Evolutionary conservation across 2,888 invertebrate genomes (phyloP).

Genomic region (Sesamia inferens): DNA sequence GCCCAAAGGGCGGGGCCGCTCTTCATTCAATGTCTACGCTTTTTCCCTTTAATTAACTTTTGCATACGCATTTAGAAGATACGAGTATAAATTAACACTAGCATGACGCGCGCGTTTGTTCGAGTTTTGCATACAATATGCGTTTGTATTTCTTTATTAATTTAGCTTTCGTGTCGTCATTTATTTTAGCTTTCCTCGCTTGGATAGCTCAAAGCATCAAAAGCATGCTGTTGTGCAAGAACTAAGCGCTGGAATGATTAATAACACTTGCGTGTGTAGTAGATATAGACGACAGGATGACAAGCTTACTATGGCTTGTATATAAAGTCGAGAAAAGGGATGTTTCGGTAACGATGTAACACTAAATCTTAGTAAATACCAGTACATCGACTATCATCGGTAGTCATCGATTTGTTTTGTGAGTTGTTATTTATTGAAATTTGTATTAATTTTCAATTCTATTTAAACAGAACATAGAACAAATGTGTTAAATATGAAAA

Average conservation of each 20-base stretch:
- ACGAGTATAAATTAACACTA: slow-evolving; percentile 60
- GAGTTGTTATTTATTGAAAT: no score
- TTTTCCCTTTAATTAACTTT: slow-evolving; percentile 85
- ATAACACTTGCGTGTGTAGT: neutral
- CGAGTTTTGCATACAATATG: slow-evolving; percentile 47
- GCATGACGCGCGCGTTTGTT: slow-evolving; percentile 47
- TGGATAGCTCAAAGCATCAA: neutral
- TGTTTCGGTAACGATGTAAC: no score
- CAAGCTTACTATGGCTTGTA: no score
- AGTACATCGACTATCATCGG: no score
- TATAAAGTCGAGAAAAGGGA: no score
- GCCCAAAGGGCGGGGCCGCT: slow-evolving; percentile 79
- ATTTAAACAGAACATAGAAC: no score
- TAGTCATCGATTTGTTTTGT: no score
- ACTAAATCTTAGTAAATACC: no score
- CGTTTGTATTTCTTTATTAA: slow-evolving; percentile 27
- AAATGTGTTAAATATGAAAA: no score
- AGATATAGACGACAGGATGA: no score
- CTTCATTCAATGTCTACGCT: slow-evolving; percentile 82
- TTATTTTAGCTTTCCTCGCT: slow-evolving; percentile 20
- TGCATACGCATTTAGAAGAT: slow-evolving; percentile 66
- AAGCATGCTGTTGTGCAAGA: neutral
- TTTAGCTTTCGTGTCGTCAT: no score
- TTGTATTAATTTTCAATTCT: no score
- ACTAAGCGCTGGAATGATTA: neutral